These are phyloP conservation scores for Pangasius krempfi DNA, from an alignment of 2,797 vertebrate genomes.

Conservation along the genomic window DNA sequence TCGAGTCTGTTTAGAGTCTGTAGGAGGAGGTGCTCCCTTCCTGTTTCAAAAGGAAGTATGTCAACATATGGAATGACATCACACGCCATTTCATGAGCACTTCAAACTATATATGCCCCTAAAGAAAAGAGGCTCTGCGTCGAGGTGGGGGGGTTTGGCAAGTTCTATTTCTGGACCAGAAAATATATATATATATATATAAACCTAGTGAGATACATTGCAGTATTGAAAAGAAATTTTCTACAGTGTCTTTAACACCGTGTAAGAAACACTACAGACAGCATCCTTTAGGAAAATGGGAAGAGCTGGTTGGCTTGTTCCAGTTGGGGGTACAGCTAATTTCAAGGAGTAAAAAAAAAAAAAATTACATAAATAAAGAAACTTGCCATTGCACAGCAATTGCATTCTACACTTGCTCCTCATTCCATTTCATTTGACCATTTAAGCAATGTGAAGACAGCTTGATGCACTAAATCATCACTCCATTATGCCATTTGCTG, in stretches of 20 bases:
- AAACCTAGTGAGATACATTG: too few relatives aligned
- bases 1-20: background rate
- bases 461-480: background rate
- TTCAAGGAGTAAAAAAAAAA: background rate
- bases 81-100: background rate
- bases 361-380: background rate
- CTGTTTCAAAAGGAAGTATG: background rate
- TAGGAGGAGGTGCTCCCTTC: background rate
- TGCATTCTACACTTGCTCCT: too few relatives aligned
- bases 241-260: background rate
- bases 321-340: background rate
- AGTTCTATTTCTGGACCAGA: background rate
- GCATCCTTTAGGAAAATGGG: background rate
- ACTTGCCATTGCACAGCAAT: background rate
- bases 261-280: background rate
- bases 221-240: background rate
- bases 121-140: background rate
- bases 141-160: too few relatives aligned
- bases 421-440: background rate
- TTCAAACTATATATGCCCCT: background rate
- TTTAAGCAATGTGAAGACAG: slow-evolving; percentile 1
- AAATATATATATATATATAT: too few relatives aligned
- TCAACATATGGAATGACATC: background rate
- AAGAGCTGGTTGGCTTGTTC: background rate
- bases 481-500: background rate